phyloP scores from a whole-genome alignment of 2,888 invertebrate species.

The Protodeltote pygarga region DNA sequence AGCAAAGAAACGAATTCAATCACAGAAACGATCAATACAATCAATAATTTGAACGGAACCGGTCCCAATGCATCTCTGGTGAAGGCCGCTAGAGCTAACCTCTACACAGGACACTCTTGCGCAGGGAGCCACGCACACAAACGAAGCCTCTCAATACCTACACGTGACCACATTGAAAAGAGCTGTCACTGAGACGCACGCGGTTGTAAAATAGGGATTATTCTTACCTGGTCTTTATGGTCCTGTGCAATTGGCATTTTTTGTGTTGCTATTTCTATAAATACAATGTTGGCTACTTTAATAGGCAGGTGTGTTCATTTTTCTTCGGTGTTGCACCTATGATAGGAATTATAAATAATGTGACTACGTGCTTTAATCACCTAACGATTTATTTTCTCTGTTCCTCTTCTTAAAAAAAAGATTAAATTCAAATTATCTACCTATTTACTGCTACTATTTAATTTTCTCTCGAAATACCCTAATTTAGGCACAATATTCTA shows the following conservation, averaged over 20 bases:
- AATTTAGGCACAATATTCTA: no score
- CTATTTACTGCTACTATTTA: no score
- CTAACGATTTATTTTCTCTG: background rate
- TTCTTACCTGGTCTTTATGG: conserved; percentile 70
- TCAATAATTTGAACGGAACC: conserved; percentile 72
- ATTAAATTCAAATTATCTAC: background rate
- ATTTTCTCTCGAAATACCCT: background rate
- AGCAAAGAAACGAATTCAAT: conserved; percentile 22
- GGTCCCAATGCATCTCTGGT: conserved; percentile 82
- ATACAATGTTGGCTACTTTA: conserved; percentile 55
- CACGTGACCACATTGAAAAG: conserved; percentile 54
- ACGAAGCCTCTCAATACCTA: conserved; percentile 49
- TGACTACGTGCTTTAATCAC: no score
- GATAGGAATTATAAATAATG: conserved; percentile 1
- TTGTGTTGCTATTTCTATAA: conserved; percentile 65
- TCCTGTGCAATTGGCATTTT: conserved; percentile 70
- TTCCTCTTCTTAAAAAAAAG: background rate
- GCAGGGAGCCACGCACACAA: conserved; percentile 72
- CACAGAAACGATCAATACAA: conserved; percentile 53
- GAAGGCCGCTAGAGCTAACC: conserved; percentile 83
- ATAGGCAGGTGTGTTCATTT: conserved; percentile 58
- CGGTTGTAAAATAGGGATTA: conserved; percentile 56
- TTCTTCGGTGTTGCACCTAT: conserved; percentile 27
- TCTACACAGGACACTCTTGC: conserved; percentile 77
- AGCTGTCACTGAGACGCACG: conserved; percentile 58